These are phyloP conservation scores for Limnephilus auricula DNA, from an alignment of 2,888 invertebrate species.

Conservation along the genomic window DNA sequence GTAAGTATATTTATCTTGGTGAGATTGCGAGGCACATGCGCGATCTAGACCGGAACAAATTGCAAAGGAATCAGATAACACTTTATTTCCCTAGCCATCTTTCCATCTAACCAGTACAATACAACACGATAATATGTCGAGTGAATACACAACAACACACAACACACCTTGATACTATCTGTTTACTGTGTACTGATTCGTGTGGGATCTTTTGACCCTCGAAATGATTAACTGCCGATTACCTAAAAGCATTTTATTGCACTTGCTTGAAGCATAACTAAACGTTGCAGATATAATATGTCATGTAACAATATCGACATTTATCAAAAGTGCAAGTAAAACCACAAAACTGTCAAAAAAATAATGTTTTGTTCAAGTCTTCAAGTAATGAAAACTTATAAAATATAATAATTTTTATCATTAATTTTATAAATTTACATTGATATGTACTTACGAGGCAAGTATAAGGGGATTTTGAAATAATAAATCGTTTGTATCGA, in stretches of 20 bases:
- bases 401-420: too few relatives aligned
- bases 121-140: not conserved
- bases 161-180: not conserved
- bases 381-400: too few relatives aligned
- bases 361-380: too few relatives aligned
- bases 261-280: not conserved
- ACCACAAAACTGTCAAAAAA: too few relatives aligned
- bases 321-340: too few relatives aligned
- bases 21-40: not conserved
- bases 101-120: not conserved
- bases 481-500: constrained; percentile 35
- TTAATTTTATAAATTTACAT: too few relatives aligned
- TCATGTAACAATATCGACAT: too few relatives aligned
- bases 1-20: not conserved
- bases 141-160: not conserved
- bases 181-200: not conserved
- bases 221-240: not conserved
- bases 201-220: not conserved
- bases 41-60: constrained; percentile 30
- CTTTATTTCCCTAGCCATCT: not conserved
- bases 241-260: not conserved
- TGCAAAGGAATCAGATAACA: not conserved
- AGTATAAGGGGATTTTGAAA: not conserved
- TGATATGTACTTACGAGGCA: not conserved
- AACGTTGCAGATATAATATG: not conserved